Evolutionary conservation across 1,140 invertebrate genomes (phyloP).

Genomic region (Meloidogyne floridensis): DNA sequence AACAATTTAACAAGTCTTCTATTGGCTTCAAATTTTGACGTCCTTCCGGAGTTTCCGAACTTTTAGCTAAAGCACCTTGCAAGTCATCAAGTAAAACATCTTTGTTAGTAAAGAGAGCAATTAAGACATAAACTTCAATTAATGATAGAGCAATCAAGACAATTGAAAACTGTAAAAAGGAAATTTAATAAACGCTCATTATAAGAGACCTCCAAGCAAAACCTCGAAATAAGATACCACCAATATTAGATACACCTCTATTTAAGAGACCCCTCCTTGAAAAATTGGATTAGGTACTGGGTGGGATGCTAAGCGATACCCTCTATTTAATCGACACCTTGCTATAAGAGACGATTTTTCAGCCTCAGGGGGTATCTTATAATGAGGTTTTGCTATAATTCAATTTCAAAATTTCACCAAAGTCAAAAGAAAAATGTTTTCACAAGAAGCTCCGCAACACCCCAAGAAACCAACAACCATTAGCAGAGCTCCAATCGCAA

Average conservation of each 20-base stretch:
- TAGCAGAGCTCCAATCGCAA: constrained; percentile 58
- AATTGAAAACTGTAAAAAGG: constrained; percentile 62
- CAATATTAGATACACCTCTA: too few relatives aligned
- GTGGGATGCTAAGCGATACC: too few relatives aligned
- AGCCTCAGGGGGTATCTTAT: too few relatives aligned
- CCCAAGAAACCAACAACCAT: constrained; percentile 62
- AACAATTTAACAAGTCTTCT: constrained; percentile 56
- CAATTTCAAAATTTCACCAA: constrained; percentile 47
- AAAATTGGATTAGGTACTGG: background rate
- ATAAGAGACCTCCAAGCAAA: too few relatives aligned
- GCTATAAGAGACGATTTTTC: too few relatives aligned
- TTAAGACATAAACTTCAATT: constrained; percentile 54
- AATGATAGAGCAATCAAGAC: constrained; percentile 54
- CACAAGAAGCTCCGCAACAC: constrained; percentile 60
- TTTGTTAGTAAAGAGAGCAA: constrained; percentile 54
- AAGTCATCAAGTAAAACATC: constrained; percentile 39
- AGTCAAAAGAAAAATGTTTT: constrained; percentile 52
- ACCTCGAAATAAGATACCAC: too few relatives aligned
- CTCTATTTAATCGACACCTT: too few relatives aligned
- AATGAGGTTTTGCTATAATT: background rate
- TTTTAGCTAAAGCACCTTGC: constrained; percentile 45
- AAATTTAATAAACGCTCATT: background rate
- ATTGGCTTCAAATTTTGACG: constrained; percentile 60
- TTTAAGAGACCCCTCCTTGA: too few relatives aligned
- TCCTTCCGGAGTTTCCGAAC: constrained; percentile 39